phyloP scores from a whole-genome alignment of 2,888 invertebrate species.

The Polietes domitor region DNA sequence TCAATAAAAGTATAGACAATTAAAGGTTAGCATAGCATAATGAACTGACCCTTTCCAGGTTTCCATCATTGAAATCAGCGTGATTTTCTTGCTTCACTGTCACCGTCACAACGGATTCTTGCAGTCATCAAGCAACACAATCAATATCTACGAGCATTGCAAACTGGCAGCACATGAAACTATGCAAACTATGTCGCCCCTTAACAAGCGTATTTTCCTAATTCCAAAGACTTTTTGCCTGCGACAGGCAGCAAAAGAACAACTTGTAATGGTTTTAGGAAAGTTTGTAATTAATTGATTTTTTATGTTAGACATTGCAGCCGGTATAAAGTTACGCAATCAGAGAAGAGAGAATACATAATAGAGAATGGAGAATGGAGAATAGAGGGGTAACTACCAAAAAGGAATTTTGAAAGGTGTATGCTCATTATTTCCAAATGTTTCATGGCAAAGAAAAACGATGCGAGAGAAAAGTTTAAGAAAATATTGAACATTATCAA shows the following conservation, averaged over 20 bases:
- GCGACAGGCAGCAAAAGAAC: not conserved
- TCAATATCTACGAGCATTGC: no score
- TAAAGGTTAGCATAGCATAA: no score
- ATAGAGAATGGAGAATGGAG: not conserved
- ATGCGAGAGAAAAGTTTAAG: not conserved
- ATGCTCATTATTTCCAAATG: not conserved
- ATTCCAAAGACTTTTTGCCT: no score
- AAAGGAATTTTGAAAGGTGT: not conserved
- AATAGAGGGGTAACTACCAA: not conserved
- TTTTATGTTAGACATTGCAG: not conserved
- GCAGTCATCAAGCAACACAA: no score
- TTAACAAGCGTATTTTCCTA: no score
- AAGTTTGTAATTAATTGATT: not conserved
- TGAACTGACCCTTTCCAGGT: no score
- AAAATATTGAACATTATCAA: constrained; percentile 32
- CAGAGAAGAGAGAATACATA: not conserved
- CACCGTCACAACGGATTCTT: no score
- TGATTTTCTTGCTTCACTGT: no score
- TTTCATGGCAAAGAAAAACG: not conserved
- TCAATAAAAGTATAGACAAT: no score
- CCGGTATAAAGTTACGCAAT: not conserved
- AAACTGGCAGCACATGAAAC: no score
- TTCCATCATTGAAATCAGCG: no score
- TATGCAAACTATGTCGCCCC: no score
- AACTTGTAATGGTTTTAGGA: not conserved